Base-by-base conservation (phyloP, 2,113 vertebrate species). In the Fukomys damarensis region DNA sequence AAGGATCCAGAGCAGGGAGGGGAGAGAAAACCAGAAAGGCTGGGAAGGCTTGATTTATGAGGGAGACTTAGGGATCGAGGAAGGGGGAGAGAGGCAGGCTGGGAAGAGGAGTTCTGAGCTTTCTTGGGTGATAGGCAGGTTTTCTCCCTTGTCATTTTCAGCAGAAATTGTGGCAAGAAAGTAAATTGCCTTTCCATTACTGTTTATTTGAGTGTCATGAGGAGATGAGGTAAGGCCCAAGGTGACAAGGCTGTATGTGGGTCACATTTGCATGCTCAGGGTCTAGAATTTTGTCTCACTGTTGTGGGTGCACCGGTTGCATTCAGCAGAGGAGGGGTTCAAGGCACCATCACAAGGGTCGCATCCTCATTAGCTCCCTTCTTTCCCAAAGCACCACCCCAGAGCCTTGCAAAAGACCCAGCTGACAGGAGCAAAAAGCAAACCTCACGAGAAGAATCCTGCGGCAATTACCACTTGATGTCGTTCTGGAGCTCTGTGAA, bases 381-480 rank as follows among this genome's bases (percentile, higher is more conserved):
- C 46, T 63, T 12, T 59, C 58, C 35, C 17, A 4, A 7, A 17
- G 26, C 10, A 4, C 22, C 17, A 49, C 19, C 49, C 35, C 46
- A 76, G 41, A 16, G 61, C 16, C 52, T 3, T 76, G 89, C 54
- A 56, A 26, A 11, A 65, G 49, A 49, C 94, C 74, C 89, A 59
- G 88, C 58, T 77, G 72, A 49, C 95, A 96, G 68, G 58, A 91
- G 95, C 93, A 96, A 79, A 86, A 70, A 88, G 61, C 61, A 24
- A 94, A 91, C 79, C 58, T 92, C 7, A 2, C 38, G 70, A 58
- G 96, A 94, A 89, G 98, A 97, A 81, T 96, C 97, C 96, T 95
- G 94, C 93, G 82, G 86, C 97, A 97, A 80, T 98, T 87, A 94
- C 97, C 97, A 96, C 97, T 97, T 95, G 61, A 49, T 97, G 96